Percentiles rank a stretch among this genome's conserved stretches.
phyloP scores from a whole-genome alignment of 2,888 invertebrate genomes.

The Clitarchus hookeri region DNA sequence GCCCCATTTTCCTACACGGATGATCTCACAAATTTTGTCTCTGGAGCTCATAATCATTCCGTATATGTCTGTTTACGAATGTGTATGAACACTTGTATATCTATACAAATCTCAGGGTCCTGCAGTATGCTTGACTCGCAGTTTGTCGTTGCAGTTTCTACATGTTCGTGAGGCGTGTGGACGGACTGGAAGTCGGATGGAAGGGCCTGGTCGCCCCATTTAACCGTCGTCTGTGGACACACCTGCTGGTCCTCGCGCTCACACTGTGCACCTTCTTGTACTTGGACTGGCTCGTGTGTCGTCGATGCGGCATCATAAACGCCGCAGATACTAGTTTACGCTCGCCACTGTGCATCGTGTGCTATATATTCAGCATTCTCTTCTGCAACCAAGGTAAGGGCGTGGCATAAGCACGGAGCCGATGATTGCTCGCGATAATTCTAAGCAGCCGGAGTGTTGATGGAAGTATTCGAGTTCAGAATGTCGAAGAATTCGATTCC shows the following conservation, averaged over 20 bases:
- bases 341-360: background rate
- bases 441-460: too few species aligned
- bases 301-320: background rate
- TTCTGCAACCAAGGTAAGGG: background rate
- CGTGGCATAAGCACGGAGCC: too few species aligned
- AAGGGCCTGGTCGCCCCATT: constrained; percentile 11
- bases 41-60: too few species aligned
- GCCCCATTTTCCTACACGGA: too few species aligned
- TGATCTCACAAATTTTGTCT: too few species aligned
- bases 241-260: background rate
- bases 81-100: too few species aligned
- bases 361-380: background rate
- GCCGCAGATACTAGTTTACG: background rate
- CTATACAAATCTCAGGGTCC: too few species aligned
- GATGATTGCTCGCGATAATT: too few species aligned
- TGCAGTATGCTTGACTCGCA: background rate
- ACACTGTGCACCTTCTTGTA: background rate
- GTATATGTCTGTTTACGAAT: too few species aligned
- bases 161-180: background rate
- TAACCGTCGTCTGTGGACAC: background rate
- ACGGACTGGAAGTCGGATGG: background rate
- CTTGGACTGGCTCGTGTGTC: background rate
- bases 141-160: background rate
- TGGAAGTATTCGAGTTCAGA: too few species aligned
- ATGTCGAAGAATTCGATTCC: too few species aligned